Evolutionary conservation across 2,113 vertebrate genomes (phyloP), one percentile per base, ranked within the genome.

Genomic region (Verasper variegatus): DNA sequence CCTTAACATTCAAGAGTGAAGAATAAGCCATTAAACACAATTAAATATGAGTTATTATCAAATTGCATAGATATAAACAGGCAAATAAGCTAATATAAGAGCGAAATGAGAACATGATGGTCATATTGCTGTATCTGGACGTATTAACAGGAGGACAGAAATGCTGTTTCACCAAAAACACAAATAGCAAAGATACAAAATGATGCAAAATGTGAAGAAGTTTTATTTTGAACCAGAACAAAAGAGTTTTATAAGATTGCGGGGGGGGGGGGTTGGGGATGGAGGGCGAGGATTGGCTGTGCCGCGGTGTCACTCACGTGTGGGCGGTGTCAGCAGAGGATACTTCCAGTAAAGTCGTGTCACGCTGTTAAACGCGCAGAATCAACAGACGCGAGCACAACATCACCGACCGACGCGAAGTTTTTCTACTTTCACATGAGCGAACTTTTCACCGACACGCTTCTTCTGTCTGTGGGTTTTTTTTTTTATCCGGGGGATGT

Each of bases 301-400:
- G 9, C 0, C 0, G 0, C 0, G 12, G 7, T 89, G 92, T 89
- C 94, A 91, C 47, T 94, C 92, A 87, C 27, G 31, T 8, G 81
- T 77, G 82, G 87, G 92, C 79, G 94, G 91, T 40, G 83, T 69
- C 88, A 64, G 55, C 59, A 81, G 90, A 83, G 87, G 86, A 91
- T 81, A 92, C 89, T 93, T 94, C 91, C 93, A 90, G 93, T 93
- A 93, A 63, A 91, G 68, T 79, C 78, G 88, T 91, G 79, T 85
- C 83, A 90, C 76, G 85, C 86, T 56, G 56, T 3, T 13, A 10
- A 56, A 56, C n/a, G 12, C 54, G 9, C 54, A 56, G 69, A 88
- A 89, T 85, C 91, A 88, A 90, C 90, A 89, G 88, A 90, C 88
- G 17, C 76, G 24, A 21, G 68, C 82, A 37, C 65, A 81, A 1